Percentiles rank a stretch among this genome's conserved stretches.
Conservation (phyloP, 1,140 invertebrate genomes). For the Drosophila trapezifrons region DNA sequence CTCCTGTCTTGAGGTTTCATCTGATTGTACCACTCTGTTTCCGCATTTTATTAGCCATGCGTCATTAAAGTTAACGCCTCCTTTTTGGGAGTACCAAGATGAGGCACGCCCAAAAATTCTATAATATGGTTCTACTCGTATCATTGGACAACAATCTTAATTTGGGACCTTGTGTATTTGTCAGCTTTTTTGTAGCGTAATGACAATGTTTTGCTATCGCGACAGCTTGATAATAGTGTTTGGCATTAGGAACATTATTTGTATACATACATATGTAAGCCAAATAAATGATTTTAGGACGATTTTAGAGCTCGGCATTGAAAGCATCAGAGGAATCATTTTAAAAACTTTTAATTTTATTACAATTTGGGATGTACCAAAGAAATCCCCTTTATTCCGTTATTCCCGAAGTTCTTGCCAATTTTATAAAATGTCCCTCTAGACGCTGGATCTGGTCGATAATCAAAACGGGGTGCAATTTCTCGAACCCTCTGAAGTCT, state of each 20-base stretch:
- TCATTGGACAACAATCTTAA: constrained; percentile 63
- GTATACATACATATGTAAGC: not conserved
- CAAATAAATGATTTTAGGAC: not conserved
- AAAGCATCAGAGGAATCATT: not conserved
- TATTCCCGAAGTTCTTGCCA: no score
- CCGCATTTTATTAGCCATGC: constrained; percentile 46
- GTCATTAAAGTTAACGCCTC: constrained; percentile 16
- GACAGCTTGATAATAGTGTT: not conserved
- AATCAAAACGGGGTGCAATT: not conserved
- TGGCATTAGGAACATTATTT: not conserved
- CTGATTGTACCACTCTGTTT: constrained; percentile 36
- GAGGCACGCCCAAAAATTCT: constrained; percentile 19
- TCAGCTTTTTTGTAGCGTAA: constrained; percentile 14
- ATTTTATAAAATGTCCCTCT: not conserved
- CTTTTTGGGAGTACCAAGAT: not conserved
- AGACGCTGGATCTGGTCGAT: not conserved
- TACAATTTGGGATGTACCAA: no score
- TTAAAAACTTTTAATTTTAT: no score
- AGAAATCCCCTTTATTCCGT: no score
- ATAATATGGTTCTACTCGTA: constrained; percentile 48
- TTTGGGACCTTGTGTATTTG: constrained; percentile 15
- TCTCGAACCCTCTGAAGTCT: not conserved
- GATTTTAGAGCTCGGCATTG: no score
- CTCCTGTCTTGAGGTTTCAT: constrained; percentile 46
- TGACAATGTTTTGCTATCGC: constrained; percentile 13